A percentile compares a stretch with the other conserved stretches of the same genome.
These are phyloP conservation scores for Syngnathus rostellatus DNA, from an alignment of 2,797 vertebrate species.

Conservation along the genomic window DNA sequence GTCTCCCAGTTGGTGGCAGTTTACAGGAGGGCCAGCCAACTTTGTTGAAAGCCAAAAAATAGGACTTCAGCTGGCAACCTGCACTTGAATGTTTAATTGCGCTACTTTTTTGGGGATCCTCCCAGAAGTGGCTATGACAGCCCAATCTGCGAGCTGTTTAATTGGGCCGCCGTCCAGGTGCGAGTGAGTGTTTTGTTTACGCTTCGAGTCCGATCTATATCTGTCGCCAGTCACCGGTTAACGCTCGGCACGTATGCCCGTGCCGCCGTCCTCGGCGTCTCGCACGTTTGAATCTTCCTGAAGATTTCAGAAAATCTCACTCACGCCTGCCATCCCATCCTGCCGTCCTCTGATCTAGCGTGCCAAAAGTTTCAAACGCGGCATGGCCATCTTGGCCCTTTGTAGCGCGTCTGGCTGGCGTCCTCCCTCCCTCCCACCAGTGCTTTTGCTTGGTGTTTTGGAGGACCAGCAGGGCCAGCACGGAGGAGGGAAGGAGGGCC, in stretches of 20 bases:
- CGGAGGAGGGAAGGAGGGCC: conserved; percentile 60
- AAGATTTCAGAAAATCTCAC: neutral
- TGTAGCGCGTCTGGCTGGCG: conserved; percentile 46
- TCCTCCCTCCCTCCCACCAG: conserved; percentile 24
- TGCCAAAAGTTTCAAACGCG: conserved; percentile 33
- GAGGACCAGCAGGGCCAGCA: conserved; percentile 56
- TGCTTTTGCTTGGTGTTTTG: conserved; percentile 46
- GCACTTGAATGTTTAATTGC: neutral
- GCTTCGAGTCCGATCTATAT: neutral
- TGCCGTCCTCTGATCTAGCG: neutral
- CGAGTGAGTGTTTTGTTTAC: neutral
- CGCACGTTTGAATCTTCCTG: neutral
- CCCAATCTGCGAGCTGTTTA: neutral
- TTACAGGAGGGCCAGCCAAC: conserved; percentile 38
- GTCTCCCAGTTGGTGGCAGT: conserved; percentile 23
- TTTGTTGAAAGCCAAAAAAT: conserved; percentile 44
- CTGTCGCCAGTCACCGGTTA: neutral
- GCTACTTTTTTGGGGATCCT: neutral
- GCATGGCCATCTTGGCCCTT: conserved; percentile 38
- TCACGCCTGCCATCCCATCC: conserved; percentile 1
- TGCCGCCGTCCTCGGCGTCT: neutral
- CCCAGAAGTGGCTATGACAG: neutral
- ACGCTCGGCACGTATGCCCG: neutral
- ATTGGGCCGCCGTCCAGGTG: neutral
- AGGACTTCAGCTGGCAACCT: conserved; percentile 40